Conservation (phyloP, 2,113 vertebrate genomes). For the Chlorodrepanis virens region DNA sequence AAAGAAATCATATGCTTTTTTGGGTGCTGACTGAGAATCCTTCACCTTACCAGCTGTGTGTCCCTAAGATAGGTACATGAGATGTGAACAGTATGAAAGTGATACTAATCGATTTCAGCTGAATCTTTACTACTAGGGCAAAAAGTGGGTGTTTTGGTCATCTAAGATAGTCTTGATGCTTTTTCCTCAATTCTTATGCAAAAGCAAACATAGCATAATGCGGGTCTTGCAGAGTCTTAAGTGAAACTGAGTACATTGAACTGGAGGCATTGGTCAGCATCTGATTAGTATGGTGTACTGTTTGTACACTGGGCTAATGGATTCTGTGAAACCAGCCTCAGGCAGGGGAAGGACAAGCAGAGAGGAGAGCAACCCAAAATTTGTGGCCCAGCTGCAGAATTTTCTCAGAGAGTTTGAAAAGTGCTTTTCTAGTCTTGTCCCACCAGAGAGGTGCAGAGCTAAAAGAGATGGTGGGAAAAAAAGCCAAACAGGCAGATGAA, state of each 20-base stretch:
- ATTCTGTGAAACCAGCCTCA: background rate
- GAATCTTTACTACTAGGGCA: background rate
- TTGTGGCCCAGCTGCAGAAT: background rate
- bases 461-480: background rate
- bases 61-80: background rate
- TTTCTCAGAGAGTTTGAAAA: background rate
- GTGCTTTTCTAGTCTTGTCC: background rate
- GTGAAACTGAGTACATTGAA: background rate
- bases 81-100: conserved; percentile 4
- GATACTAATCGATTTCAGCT: background rate
- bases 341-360: background rate
- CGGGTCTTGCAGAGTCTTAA: background rate
- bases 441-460: background rate
- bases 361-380: background rate
- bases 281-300: background rate
- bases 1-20: background rate
- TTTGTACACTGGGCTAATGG: background rate
- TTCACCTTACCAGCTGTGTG: background rate
- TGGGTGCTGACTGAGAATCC: background rate
- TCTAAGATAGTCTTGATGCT: background rate
- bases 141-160: background rate
- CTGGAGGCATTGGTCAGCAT: background rate
- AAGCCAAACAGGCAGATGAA: background rate
- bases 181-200: background rate
- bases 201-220: background rate